These are phyloP conservation scores for Psammodynastes pulverulentus DNA, from an alignment of 2,113 vertebrate genomes.

Conservation along the genomic window DNA sequence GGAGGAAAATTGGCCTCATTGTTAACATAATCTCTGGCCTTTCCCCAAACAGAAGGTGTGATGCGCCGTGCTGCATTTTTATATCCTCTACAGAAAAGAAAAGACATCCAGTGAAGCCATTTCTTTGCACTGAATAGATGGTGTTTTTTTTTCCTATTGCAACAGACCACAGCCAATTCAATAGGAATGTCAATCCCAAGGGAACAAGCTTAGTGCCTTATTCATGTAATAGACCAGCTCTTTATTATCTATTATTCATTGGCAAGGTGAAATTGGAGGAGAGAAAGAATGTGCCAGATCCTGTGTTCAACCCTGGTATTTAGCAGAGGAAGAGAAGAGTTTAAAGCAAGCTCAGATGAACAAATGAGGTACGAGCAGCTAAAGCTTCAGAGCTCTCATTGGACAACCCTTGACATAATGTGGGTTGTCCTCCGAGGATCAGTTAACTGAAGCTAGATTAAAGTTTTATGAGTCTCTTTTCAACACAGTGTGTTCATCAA, in stretches of 20 bases:
- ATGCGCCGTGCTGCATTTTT: slow-evolving; percentile 36
- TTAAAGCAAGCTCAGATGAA: slow-evolving; percentile 30
- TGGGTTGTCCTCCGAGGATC: slow-evolving; percentile 10
- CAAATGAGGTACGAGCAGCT: slow-evolving; percentile 14
- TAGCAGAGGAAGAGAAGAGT: slow-evolving; percentile 39
- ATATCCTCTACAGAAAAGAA: slow-evolving; percentile 41
- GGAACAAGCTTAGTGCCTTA: slow-evolving; percentile 48
- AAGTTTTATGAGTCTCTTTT: slow-evolving; percentile 28
- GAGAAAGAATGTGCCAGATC: slow-evolving; percentile 48
- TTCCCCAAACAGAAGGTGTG: slow-evolving; percentile 38
- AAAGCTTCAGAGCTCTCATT: not conserved
- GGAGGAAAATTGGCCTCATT: slow-evolving; percentile 40
- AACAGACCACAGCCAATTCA: slow-evolving; percentile 50
- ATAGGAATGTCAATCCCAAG: slow-evolving; percentile 46
- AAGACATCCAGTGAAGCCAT: slow-evolving; percentile 41
- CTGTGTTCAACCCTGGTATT: slow-evolving; percentile 49
- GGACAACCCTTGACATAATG: slow-evolving; percentile 11
- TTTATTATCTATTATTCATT: slow-evolving; percentile 71
- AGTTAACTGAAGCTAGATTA: not conserved
- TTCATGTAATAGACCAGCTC: slow-evolving; percentile 51
- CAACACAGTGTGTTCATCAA: not conserved
- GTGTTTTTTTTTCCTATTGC: slow-evolving; percentile 15
- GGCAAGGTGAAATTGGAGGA: slow-evolving; percentile 51
- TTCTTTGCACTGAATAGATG: slow-evolving; percentile 50
- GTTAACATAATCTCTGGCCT: slow-evolving; percentile 53